Evolutionary conservation across 2,888 invertebrate species (phyloP).

Genomic region (Phorcus lineatus): DNA sequence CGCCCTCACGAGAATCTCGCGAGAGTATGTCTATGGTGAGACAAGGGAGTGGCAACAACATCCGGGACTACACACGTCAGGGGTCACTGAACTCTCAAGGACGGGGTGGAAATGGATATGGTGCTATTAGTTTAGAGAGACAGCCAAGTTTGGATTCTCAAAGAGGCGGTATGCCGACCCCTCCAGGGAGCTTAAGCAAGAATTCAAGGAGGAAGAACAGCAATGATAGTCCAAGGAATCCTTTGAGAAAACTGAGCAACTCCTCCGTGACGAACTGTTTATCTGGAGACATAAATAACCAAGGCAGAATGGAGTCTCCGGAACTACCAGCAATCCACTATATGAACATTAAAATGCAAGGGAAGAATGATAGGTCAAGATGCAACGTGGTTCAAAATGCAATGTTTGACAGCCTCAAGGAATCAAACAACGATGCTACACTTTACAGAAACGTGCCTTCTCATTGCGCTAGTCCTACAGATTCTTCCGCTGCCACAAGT

Average conservation of each 20-base stretch:
- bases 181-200: slow-evolving; percentile 70
- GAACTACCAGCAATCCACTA: slow-evolving; percentile 73
- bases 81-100: slow-evolving; percentile 49
- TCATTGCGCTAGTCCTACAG: slow-evolving; percentile 8
- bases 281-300: slow-evolving; percentile 46
- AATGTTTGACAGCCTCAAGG: slow-evolving; percentile 66
- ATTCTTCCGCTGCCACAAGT: not conserved
- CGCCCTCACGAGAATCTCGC: slow-evolving; percentile 45
- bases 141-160: slow-evolving; percentile 44
- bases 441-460: slow-evolving; percentile 11
- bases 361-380: slow-evolving; percentile 17
- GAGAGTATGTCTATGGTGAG: slow-evolving; percentile 31
- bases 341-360: slow-evolving; percentile 66
- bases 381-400: slow-evolving; percentile 56
- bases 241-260: slow-evolving; percentile 58
- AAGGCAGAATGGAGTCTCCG: slow-evolving; percentile 62
- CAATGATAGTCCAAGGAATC: slow-evolving; percentile 58
- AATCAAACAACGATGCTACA: not conserved
- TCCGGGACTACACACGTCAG: slow-evolving; percentile 39
- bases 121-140: slow-evolving; percentile 42
- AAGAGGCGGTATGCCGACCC: slow-evolving; percentile 57
- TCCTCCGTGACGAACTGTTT: slow-evolving; percentile 60
- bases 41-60: slow-evolving; percentile 43
- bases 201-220: slow-evolving; percentile 48
- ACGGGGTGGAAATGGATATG: slow-evolving; percentile 32